These are phyloP conservation scores for Mus caroli DNA, from an alignment of 2,797 vertebrate genomes.

Conservation along the genomic window DNA sequence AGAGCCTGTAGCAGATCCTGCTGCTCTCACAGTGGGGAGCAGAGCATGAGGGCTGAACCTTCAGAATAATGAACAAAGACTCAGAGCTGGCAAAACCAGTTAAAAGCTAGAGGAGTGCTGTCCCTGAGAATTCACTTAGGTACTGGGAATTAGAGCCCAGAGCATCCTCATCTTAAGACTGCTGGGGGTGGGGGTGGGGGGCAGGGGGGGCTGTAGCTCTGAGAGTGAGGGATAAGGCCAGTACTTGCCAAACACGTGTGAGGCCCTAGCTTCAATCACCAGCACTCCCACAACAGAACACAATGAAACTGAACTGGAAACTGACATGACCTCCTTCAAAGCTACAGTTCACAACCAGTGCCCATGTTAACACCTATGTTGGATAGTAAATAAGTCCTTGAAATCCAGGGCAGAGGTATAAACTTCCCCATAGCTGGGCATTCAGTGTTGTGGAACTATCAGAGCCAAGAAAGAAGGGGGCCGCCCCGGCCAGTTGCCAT, in stretches of 20 bases:
- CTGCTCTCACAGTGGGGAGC: background rate
- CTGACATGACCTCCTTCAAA: background rate
- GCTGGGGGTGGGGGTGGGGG: accelerated
- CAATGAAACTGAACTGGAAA: background rate
- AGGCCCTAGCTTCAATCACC: background rate
- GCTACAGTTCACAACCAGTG: background rate
- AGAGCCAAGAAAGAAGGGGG: background rate
- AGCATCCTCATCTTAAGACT: background rate
- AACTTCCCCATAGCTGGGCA: background rate
- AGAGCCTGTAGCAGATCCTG: no score
- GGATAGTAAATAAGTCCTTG: background rate
- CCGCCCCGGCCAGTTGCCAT: background rate
- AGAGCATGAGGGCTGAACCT: background rate
- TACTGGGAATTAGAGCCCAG: background rate
- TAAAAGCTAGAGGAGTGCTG: background rate
- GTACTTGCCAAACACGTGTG: background rate
- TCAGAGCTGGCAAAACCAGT: background rate
- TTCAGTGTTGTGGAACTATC: background rate
- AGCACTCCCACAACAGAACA: background rate
- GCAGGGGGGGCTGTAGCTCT: background rate
- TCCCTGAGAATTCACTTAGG: background rate
- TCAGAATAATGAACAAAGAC: background rate
- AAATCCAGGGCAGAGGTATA: background rate
- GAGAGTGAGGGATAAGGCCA: background rate
- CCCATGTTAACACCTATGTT: background rate